A percentile compares a stretch with the other conserved stretches of the same genome.
Evolutionary conservation across 2,113 vertebrate species (phyloP).

Genomic region (Myiozetetes cayanensis): DNA sequence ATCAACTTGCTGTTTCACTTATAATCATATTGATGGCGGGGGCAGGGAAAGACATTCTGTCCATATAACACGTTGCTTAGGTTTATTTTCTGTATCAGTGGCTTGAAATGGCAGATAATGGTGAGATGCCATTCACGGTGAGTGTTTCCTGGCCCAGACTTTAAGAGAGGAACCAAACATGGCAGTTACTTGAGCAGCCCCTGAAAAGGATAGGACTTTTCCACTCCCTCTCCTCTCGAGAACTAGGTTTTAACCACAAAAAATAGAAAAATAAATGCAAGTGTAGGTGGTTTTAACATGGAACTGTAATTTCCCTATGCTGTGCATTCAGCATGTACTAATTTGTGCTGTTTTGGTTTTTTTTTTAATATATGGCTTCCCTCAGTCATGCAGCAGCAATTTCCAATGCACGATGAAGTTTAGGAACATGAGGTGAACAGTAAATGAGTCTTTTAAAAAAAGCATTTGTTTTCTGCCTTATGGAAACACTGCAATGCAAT

Average conservation of each 20-base stretch:
- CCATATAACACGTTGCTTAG: not conserved
- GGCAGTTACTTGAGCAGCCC: not conserved
- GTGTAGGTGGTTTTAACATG: not conserved
- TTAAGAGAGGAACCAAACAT: not conserved
- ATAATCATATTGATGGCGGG: not conserved
- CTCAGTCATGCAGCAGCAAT: not conserved
- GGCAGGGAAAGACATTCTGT: not conserved
- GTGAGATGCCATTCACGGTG: not conserved
- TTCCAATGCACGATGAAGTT: not conserved
- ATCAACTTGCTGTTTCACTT: not conserved
- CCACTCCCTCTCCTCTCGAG: not conserved
- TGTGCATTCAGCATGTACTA: not conserved
- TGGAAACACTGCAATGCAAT: not conserved
- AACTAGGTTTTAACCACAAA: not conserved
- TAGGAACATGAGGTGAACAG: conserved; percentile 49
- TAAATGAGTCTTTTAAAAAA: conserved; percentile 55
- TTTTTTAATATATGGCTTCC: not conserved
- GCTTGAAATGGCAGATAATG: not conserved
- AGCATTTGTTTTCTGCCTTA: conserved; percentile 13
- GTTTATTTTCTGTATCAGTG: not conserved
- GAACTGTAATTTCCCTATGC: not conserved
- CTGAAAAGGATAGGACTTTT: not conserved
- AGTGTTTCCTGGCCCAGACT: accelerated
- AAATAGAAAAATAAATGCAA: not conserved
- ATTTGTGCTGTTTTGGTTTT: not conserved